Percentiles rank a stretch among this genome's conserved stretches.
phyloP scores from a whole-genome alignment of 2,797 vertebrate genomes.

The Aeoliscus strigatus region DNA sequence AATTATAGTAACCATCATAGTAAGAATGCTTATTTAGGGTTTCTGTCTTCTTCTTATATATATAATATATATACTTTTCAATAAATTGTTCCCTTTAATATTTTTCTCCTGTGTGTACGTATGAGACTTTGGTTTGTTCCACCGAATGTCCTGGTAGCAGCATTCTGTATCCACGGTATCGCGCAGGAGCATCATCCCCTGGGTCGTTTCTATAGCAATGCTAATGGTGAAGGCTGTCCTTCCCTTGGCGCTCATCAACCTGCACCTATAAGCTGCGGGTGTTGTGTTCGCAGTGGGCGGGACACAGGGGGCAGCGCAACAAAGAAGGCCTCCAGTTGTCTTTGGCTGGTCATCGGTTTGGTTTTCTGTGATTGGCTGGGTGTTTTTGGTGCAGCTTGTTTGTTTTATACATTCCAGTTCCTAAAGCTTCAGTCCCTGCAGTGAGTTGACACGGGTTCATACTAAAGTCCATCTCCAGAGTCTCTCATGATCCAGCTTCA shows the following conservation, averaged over 20 bases:
- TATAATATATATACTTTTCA: conserved; percentile 76
- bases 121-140: conserved; percentile 77
- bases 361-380: conserved; percentile 51
- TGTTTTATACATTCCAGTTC: conserved; percentile 77
- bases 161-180: conserved; percentile 76
- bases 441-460: conserved; percentile 60
- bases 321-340: conserved; percentile 69
- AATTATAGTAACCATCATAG: conserved; percentile 81
- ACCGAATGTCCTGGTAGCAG: conserved; percentile 78
- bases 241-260: conserved; percentile 37
- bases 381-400: conserved; percentile 67
- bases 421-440: conserved; percentile 68
- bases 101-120: conserved; percentile 72
- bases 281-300: conserved; percentile 34
- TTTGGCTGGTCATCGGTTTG: conserved; percentile 68
- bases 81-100: conserved; percentile 78
- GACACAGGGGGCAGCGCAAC: conserved; percentile 34
- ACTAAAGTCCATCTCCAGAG: conserved; percentile 56
- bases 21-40: conserved; percentile 79
- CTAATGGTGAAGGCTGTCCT: conserved; percentile 60
- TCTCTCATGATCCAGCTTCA: conserved; percentile 66
- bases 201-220: conserved; percentile 75
- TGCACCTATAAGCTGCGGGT: conserved; percentile 47
- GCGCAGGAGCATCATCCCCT: conserved; percentile 71
- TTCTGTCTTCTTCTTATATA: conserved; percentile 72